Conservation (phyloP, 1,140 invertebrate genomes). For the Saxidomus purpurata region DNA sequence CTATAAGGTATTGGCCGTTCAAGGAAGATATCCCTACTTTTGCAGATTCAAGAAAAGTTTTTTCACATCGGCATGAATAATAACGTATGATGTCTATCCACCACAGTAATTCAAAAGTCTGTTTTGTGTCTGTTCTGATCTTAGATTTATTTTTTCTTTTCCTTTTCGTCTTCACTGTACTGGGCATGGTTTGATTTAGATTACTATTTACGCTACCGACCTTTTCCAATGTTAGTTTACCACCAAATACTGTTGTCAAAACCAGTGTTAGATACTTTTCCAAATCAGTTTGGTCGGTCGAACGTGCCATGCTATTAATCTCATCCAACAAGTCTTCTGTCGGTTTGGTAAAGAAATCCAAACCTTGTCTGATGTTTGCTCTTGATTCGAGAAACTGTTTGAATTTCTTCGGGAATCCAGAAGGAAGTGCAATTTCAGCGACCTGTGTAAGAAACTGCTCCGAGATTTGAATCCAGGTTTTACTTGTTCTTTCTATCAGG, state of each 20-base stretch:
- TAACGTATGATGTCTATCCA: background rate
- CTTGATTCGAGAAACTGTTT: background rate
- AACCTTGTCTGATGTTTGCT: background rate
- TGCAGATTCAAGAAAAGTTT: background rate
- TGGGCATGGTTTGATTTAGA: too few relatives aligned
- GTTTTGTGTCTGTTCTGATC: background rate
- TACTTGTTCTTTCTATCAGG: background rate
- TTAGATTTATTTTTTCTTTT: background rate
- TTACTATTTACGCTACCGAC: background rate
- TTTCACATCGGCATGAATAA: background rate
- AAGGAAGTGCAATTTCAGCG: background rate
- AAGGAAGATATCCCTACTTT: background rate
- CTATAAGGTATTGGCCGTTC: background rate
- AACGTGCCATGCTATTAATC: background rate
- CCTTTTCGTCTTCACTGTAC: background rate
- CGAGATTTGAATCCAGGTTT: background rate
- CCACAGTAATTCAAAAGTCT: background rate
- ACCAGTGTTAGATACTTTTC: background rate
- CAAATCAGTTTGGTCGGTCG: background rate
- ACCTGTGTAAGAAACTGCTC: background rate
- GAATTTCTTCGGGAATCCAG: constrained; percentile 8
- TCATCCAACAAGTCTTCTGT: background rate
- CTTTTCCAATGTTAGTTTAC: background rate
- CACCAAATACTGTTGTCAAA: background rate
- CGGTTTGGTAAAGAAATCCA: background rate